phyloP scores from a whole-genome alignment of 2,113 vertebrate genomes.

The Macrotus californicus region DNA sequence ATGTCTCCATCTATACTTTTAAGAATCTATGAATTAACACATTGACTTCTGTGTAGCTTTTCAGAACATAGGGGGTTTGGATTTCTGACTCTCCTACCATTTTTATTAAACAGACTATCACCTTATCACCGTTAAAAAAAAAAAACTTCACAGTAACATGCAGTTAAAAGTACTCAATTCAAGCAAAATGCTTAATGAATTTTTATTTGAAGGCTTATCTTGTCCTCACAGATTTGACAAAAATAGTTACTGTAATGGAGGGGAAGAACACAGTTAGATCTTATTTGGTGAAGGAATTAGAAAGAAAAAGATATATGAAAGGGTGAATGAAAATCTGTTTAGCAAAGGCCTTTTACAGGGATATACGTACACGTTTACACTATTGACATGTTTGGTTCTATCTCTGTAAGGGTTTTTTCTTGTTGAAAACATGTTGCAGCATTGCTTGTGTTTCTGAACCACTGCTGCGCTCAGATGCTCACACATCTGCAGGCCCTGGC shows the following conservation, averaged over 20 bases:
- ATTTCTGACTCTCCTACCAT: not conserved
- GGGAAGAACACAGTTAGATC: not conserved
- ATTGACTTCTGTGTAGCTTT: not conserved
- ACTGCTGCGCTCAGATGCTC: slow-evolving; percentile 15
- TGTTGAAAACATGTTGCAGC: not conserved
- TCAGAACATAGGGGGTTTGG: not conserved
- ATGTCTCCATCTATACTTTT: not conserved
- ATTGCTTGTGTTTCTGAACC: slow-evolving; percentile 6
- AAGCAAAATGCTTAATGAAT: not conserved
- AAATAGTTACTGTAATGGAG: not conserved
- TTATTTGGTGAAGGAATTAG: not conserved
- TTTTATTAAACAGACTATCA: not conserved
- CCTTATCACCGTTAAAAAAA: not conserved
- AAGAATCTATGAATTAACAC: not conserved
- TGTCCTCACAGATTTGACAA: not conserved
- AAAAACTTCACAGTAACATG: not conserved
- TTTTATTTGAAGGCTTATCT: not conserved
- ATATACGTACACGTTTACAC: not conserved
- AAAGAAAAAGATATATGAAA: not conserved
- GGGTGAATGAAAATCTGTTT: not conserved
- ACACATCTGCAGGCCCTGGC: slow-evolving; percentile 24
- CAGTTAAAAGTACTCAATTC: not conserved
- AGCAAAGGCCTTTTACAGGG: not conserved
- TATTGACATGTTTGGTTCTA: not conserved
- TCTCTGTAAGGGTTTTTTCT: not conserved